Evolutionary conservation across 2,113 vertebrate species (phyloP).

Genomic region (Motacilla tschutschensis): DNA sequence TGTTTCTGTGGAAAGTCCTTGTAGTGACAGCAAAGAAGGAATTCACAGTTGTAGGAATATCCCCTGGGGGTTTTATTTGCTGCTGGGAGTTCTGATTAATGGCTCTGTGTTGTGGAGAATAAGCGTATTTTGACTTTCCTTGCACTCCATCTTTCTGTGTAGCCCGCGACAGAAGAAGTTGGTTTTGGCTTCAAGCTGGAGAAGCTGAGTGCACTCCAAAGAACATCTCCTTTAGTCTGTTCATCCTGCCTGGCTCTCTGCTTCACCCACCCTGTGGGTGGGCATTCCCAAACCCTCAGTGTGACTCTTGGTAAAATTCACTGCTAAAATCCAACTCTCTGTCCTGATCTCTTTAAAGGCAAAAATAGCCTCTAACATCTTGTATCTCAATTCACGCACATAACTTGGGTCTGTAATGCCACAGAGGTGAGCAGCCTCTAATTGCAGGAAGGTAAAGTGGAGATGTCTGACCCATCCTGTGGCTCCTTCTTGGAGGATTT

Average conservation of each 20-base stretch:
- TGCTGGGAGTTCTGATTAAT: background rate
- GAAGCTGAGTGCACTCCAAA: background rate
- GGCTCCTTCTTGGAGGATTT: background rate
- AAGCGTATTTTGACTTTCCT: background rate
- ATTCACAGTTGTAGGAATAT: background rate
- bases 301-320: background rate
- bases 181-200: background rate
- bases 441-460: background rate
- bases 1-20: background rate
- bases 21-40: background rate
- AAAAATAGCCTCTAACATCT: background rate
- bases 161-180: background rate
- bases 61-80: background rate
- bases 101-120: background rate
- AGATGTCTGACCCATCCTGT: background rate
- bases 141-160: background rate
- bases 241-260: background rate
- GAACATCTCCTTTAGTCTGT: background rate
- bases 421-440: background rate
- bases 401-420: too few relatives aligned
- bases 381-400: fast-evolving
- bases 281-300: background rate
- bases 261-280: background rate
- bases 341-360: background rate
- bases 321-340: background rate